phyloP scores from a whole-genome alignment of 2,113 vertebrate genomes.

The Geococcyx californianus region DNA sequence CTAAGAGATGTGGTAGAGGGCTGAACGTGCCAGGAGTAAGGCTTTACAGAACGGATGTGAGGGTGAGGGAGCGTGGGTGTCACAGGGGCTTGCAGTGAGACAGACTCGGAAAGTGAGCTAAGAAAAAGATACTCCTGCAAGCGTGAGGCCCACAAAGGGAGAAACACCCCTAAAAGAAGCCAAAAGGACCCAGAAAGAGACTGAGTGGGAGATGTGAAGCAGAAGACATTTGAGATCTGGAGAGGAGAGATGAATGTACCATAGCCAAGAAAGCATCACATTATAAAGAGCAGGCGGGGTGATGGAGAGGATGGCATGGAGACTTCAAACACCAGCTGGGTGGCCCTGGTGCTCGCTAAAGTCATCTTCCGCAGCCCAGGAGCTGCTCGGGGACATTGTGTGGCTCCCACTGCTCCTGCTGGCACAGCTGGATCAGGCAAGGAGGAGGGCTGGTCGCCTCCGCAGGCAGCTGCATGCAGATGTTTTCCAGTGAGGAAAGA shows the following conservation, averaged over 20 bases:
- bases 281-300: background rate
- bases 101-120: background rate
- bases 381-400: background rate
- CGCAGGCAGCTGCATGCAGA: background rate
- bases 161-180: background rate
- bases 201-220: background rate
- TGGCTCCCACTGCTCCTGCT: background rate
- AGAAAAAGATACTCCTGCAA: background rate
- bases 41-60: background rate
- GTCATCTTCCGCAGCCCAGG: background rate
- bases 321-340: conserved; percentile 55
- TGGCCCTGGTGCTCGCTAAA: background rate
- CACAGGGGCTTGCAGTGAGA: background rate
- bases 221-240: background rate
- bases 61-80: fast-evolving
- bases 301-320: background rate
- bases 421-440: background rate
- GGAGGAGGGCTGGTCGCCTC: background rate
- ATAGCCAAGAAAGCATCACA: background rate
- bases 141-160: background rate
- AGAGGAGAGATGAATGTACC: background rate
- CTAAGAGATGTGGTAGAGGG: background rate
- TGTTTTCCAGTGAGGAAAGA: conserved; percentile 6
- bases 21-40: background rate
- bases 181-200: background rate